phyloP scores from a whole-genome alignment of 2,888 invertebrate genomes.

The Trachelus stipa region DNA sequence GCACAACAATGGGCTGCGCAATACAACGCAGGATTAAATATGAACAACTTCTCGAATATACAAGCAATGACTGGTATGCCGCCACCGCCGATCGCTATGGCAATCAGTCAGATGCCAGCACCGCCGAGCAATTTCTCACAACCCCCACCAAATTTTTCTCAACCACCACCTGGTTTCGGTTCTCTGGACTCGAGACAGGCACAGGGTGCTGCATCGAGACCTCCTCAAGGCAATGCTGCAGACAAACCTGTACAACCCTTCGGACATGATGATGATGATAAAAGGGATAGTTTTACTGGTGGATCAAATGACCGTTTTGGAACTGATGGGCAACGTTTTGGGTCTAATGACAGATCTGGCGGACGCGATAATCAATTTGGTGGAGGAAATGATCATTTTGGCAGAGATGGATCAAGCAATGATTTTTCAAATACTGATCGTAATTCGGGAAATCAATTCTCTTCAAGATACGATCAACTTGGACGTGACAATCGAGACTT shows the following conservation, averaged over 20 bases:
- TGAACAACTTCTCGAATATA: constrained; percentile 34
- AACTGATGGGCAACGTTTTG: constrained; percentile 25
- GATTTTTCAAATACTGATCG: constrained; percentile 23
- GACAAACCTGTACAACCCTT: constrained; percentile 12
- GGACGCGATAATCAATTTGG: constrained; percentile 23
- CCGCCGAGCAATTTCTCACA: constrained; percentile 46
- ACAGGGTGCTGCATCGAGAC: constrained; percentile 6
- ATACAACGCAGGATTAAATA: constrained; percentile 50
- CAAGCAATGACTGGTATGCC: constrained; percentile 35
- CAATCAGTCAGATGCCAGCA: constrained; percentile 24
- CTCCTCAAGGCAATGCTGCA: constrained; percentile 21
- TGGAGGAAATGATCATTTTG: constrained; percentile 25
- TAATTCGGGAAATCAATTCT: constrained; percentile 23
- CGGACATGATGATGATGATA: constrained; percentile 9
- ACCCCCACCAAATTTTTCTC: constrained; percentile 45
- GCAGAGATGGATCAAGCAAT: constrained; percentile 25
- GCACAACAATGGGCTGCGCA: constrained; percentile 58
- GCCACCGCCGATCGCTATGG: constrained; percentile 31
- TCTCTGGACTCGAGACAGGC: constrained; percentile 9
- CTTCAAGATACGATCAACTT: constrained; percentile 12
- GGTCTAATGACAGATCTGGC: constrained; percentile 1
- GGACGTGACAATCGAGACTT: background rate
- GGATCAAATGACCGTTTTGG: constrained; percentile 2
- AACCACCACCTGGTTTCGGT: constrained; percentile 36
- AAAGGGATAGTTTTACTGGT: constrained; percentile 10